Percentiles rank a stretch among this genome's conserved stretches.
Conservation (phyloP, 2,113 vertebrate species). For the Dipodomys ordii region DNA sequence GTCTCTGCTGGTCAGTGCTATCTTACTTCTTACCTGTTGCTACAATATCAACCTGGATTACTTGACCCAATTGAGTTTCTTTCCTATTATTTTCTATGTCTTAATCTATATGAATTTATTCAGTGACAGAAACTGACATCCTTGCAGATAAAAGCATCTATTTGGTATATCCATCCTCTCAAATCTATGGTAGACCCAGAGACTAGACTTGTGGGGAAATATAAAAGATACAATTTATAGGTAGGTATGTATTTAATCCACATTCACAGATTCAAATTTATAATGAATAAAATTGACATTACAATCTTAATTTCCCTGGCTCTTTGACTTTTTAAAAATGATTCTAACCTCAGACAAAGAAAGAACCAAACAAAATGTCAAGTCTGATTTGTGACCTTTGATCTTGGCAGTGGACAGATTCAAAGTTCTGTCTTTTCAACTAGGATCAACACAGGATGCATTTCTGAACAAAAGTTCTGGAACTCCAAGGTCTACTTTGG, state of each 20-base stretch:
- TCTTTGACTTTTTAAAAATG: neutral
- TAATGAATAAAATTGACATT: neutral
- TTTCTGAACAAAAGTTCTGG: neutral
- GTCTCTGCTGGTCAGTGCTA: neutral
- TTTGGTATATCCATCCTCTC: neutral
- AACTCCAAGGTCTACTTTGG: neutral
- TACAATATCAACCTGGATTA: neutral
- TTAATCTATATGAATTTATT: slow-evolving; percentile 1
- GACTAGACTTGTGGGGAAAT: neutral
- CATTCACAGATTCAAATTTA: slow-evolving; percentile 23
- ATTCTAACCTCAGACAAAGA: slow-evolving; percentile 1
- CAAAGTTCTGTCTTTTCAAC: neutral
- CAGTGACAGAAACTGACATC: neutral
- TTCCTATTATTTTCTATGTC: neutral
- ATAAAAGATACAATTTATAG: neutral
- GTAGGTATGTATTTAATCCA: neutral
- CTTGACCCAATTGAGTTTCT: neutral
- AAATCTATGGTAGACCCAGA: neutral
- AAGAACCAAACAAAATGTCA: neutral
- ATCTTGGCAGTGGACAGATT: neutral
- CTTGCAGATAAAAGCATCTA: neutral
- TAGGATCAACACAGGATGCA: neutral
- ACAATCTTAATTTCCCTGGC: neutral
- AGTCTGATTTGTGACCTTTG: neutral
- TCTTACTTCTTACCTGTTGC: neutral